Conservation (phyloP, 1,140 invertebrate genomes). For the Hesperophylax magnus region DNA sequence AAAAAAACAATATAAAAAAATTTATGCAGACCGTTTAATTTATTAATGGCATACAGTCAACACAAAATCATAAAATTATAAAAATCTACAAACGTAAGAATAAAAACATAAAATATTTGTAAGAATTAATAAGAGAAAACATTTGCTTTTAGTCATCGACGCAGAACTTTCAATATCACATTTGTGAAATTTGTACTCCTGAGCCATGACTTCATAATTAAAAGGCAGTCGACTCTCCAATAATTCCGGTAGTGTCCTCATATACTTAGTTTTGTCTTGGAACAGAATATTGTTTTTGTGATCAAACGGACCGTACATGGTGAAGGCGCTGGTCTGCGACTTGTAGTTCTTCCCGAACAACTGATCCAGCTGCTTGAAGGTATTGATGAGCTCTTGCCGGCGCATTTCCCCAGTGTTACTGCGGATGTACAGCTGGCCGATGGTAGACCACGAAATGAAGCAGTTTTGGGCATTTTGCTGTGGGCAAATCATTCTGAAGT, state of each 20-base stretch:
- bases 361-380: slow-evolving; percentile 77
- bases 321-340: slow-evolving; percentile 74
- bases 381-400: slow-evolving; percentile 76
- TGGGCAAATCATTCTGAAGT: slow-evolving; percentile 70
- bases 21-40: too few species aligned
- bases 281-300: slow-evolving; percentile 76
- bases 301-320: slow-evolving; percentile 78
- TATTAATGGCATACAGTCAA: too few species aligned
- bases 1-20: too few species aligned
- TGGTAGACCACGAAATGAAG: slow-evolving; percentile 79
- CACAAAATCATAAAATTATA: neutral
- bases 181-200: slow-evolving; percentile 42
- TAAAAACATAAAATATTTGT: neutral
- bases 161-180: slow-evolving; percentile 20
- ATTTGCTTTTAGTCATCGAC: neutral
- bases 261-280: slow-evolving; percentile 74
- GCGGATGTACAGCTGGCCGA: slow-evolving; percentile 74
- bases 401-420: slow-evolving; percentile 71
- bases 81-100: slow-evolving; percentile 2
- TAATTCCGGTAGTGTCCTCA: slow-evolving; percentile 61
- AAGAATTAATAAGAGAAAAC: neutral
- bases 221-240: slow-evolving; percentile 39
- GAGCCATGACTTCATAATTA: slow-evolving; percentile 48
- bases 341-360: slow-evolving; percentile 77
- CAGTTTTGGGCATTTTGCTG: slow-evolving; percentile 72